phyloP scores from a whole-genome alignment of 1,140 invertebrate species.

The Diorhabda elongata region DNA sequence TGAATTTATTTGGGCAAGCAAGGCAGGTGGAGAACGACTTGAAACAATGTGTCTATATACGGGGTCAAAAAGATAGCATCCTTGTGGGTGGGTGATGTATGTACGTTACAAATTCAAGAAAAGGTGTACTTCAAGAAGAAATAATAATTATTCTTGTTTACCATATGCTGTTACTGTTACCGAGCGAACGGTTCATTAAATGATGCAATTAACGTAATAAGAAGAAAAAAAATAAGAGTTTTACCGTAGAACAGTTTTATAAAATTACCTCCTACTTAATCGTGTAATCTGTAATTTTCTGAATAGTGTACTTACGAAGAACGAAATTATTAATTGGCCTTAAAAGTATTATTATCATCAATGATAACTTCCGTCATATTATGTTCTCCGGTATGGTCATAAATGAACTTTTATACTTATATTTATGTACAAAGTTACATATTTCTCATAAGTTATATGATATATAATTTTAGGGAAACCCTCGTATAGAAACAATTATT shows the following conservation, averaged over 20 bases:
- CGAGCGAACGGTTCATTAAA: not conserved
- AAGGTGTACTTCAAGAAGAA: constrained; percentile 25
- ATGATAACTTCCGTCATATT: too few species aligned
- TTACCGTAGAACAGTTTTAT: not conserved
- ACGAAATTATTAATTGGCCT: too few species aligned
- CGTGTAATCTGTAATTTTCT: not conserved
- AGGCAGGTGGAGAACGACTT: constrained; percentile 1
- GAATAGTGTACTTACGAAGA: not conserved
- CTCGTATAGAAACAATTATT: too few species aligned
- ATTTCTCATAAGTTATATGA: too few species aligned
- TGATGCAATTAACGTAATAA: constrained; percentile 1
- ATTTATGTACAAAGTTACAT: too few species aligned
- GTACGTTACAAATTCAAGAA: constrained; percentile 5
- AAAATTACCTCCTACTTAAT: not conserved
- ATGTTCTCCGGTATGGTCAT: too few species aligned
- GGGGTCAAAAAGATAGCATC: not conserved
- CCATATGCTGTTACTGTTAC: constrained; percentile 23
- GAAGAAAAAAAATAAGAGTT: not conserved
- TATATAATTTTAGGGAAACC: too few species aligned
- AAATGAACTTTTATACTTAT: too few species aligned
- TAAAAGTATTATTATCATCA: too few species aligned
- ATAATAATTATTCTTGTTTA: constrained; percentile 27
- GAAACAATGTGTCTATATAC: not conserved
- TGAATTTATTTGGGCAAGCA: not conserved
- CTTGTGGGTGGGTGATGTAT: constrained; percentile 1